Evolutionary conservation across 2,797 vertebrate species (phyloP).

Genomic region (Parotocinclus haroldoi): DNA sequence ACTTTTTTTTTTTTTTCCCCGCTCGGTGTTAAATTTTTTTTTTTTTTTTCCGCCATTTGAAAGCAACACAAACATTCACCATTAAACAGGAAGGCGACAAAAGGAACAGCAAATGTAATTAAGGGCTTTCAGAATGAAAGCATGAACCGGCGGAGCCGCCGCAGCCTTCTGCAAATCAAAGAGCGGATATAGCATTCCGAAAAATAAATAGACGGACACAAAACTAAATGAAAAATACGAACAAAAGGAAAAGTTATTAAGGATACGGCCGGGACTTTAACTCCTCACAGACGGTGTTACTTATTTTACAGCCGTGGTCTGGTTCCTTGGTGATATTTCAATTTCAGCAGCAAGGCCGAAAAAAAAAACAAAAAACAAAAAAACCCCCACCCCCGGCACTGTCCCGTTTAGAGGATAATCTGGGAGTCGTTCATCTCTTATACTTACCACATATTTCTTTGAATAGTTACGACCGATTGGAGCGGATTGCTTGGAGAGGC

Average conservation of each 20-base stretch:
- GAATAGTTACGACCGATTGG: no score
- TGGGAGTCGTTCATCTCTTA: neutral
- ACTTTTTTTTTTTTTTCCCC: constrained; percentile 53
- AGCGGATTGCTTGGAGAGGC: no score
- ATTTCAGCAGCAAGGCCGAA: neutral
- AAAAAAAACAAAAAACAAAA: constrained; percentile 1
- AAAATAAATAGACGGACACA: constrained; percentile 75
- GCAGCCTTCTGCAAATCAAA: constrained; percentile 80
- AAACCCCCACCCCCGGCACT: no score
- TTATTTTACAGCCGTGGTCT: constrained; percentile 58
- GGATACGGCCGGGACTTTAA: constrained; percentile 70
- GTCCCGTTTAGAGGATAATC: constrained; percentile 31
- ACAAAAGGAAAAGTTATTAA: constrained; percentile 76
- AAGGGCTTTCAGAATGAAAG: constrained; percentile 77
- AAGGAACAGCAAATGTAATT: constrained; percentile 85
- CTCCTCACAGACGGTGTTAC: constrained; percentile 69
- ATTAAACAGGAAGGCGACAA: constrained; percentile 82
- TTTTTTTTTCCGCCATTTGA: constrained; percentile 75
- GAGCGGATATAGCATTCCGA: constrained; percentile 67
- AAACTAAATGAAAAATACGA: constrained; percentile 79
- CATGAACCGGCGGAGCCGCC: constrained; percentile 71
- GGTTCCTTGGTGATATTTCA: constrained; percentile 41
- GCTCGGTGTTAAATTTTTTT: constrained; percentile 39
- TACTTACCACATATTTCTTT: no score
- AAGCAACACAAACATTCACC: constrained; percentile 79